These are phyloP conservation scores for Pseudochirops cupreus DNA, from an alignment of 2,797 vertebrate genomes.

Conservation along the genomic window DNA sequence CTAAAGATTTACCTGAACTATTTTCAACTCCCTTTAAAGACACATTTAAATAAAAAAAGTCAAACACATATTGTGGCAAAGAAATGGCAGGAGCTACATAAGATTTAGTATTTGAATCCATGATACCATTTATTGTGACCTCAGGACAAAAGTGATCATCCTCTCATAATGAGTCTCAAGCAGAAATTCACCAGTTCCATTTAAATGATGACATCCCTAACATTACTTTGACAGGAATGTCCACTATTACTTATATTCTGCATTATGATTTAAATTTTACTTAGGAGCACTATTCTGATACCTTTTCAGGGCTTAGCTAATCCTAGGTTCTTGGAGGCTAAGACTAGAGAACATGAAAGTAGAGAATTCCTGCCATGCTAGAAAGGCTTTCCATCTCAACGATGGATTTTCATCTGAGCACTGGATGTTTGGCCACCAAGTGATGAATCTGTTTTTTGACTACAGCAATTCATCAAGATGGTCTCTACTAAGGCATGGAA, in stretches of 20 bases:
- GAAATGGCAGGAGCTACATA: background rate
- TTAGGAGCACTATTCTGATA: background rate
- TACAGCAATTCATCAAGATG: background rate
- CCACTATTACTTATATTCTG: background rate
- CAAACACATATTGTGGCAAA: accelerated
- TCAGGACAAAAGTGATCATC: background rate
- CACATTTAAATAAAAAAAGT: background rate
- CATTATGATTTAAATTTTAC: background rate
- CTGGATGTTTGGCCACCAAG: background rate
- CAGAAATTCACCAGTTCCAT: background rate
- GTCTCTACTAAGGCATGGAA: background rate
- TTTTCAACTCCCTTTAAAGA: background rate
- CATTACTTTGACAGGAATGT: background rate
- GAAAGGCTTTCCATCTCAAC: background rate
- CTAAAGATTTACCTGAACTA: background rate
- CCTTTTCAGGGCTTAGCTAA: background rate
- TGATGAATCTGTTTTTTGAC: background rate
- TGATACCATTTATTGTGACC: background rate
- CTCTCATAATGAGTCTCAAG: accelerated
- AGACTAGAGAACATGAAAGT: background rate
- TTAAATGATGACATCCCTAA: background rate
- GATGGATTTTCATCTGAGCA: background rate
- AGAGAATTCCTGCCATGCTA: background rate
- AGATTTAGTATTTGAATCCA: background rate
- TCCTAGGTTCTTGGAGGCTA: background rate